Conservation (phyloP, 2,797 vertebrate genomes). For the Poecilia wingei region DNA sequence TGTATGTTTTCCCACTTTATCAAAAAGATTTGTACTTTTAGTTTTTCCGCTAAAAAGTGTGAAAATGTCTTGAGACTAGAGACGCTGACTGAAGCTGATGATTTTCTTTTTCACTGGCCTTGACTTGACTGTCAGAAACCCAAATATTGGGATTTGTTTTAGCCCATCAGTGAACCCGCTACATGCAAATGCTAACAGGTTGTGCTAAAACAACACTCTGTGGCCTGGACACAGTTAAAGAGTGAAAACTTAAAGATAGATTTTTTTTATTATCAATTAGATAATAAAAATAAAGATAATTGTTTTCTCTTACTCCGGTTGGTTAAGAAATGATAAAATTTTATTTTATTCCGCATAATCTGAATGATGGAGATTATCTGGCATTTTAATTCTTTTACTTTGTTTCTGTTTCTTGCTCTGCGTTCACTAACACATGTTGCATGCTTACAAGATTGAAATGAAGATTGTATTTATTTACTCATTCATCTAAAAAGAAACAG, state of each 20-base stretch:
- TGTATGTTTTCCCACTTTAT: not conserved
- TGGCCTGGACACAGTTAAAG: not conserved
- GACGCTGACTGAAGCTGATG: not conserved
- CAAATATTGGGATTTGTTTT: not conserved
- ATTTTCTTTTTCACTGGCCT: not conserved
- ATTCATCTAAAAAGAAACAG: not conserved
- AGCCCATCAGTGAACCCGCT: not conserved
- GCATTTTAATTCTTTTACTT: not conserved
- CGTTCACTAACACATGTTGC: not conserved
- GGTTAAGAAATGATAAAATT: not conserved
- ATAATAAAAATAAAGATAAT: too few relatives aligned
- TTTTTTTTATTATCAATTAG: not conserved
- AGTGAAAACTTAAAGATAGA: not conserved
- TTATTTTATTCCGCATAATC: not conserved
- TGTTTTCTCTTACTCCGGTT: not conserved
- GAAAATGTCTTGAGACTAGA: not conserved
- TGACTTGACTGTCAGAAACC: constrained; percentile 1
- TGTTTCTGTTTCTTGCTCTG: not conserved
- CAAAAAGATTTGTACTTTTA: not conserved
- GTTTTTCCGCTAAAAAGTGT: not conserved
- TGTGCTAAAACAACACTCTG: not conserved
- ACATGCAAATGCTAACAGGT: not conserved
- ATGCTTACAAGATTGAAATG: not conserved
- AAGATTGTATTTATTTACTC: not conserved
- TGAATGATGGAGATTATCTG: not conserved